Base-by-base conservation (phyloP, 2,113 vertebrate species). In the Oryzias melastigma region DNA sequence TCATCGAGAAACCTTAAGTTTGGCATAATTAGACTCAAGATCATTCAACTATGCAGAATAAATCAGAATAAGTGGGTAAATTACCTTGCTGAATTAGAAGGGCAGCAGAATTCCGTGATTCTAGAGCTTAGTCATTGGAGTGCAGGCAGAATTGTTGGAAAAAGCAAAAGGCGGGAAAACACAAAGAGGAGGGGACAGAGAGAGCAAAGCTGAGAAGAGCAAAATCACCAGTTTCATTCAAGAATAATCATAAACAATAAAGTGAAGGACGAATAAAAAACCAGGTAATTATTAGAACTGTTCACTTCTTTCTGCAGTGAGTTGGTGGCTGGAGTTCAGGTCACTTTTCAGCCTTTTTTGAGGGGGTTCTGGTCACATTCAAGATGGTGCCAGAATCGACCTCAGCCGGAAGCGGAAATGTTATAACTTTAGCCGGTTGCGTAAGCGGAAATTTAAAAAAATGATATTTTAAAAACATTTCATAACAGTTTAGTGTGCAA, bases 81-180 rank as follows among this genome's bases (percentile, higher is more conserved):
- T 90, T 92, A 91, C 90, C 90, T 89, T 81, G 62, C 46, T 43
- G 54, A 40, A 25, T 72, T 59, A 80, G 78, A 64, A 71, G 62
- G 40, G 35, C 17, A 50, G 56, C 49, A 65, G 57, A 35, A 64
- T 48, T 76, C 53, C 75, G 52, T 77, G 75, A 67, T 77, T 77
- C 54, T 58, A 75, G 60, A 65, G 71, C 77, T 86, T 71, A 87
- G 70, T 83, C 86, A 85, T 75, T 79, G 74, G 52, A 62, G 68
- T 22, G 62, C 41, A 55, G 57, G 69, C 64, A 77, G 71, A 58
- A 49, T 53, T 68, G 43, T 18, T 18, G 44, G 43, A 56, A 52
- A 65, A 51, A 35, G 57, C 10, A 70, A 77, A 42, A 57, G 16
- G 74, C 46, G 65, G 19, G 63, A 75, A 77, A 54, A 70, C 51